phyloP scores from a whole-genome alignment of 2,888 invertebrate species.

The Cephus rjabovi region DNA sequence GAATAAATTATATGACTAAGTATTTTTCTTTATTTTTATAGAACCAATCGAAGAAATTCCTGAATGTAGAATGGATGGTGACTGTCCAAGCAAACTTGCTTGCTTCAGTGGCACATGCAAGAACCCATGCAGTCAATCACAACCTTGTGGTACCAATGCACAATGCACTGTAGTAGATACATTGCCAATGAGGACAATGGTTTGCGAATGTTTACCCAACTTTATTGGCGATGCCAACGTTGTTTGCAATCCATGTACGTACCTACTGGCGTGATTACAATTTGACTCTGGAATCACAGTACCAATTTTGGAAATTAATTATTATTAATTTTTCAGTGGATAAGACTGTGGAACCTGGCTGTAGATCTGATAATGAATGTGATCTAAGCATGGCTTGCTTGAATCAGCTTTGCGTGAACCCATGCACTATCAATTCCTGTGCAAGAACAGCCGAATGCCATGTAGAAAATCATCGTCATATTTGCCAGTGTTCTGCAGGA shows the following conservation, averaged over 20 bases:
- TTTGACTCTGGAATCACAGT: neutral
- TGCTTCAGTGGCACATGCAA: slow-evolving; percentile 84
- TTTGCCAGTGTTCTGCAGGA: slow-evolving; percentile 81
- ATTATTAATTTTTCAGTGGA: slow-evolving; percentile 38
- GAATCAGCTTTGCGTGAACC: slow-evolving; percentile 81
- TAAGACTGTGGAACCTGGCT: slow-evolving; percentile 70
- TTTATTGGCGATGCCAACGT: slow-evolving; percentile 88
- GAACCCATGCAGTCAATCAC: slow-evolving; percentile 82
- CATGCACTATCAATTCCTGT: slow-evolving; percentile 80
- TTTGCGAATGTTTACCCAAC: slow-evolving; percentile 86
- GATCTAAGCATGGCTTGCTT: slow-evolving; percentile 78
- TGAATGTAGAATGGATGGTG: slow-evolving; percentile 83
- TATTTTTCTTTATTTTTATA: slow-evolving; percentile 35
- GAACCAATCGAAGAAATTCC: slow-evolving; percentile 70
- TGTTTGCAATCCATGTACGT: slow-evolving; percentile 83
- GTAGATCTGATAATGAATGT: slow-evolving; percentile 80
- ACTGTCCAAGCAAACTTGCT: slow-evolving; percentile 87
- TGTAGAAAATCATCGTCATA: slow-evolving; percentile 80
- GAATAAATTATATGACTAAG: neutral
- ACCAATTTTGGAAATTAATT: neutral
- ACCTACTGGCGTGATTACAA: neutral
- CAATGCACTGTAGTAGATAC: slow-evolving; percentile 88
- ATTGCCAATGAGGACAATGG: slow-evolving; percentile 87
- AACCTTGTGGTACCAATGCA: slow-evolving; percentile 84
- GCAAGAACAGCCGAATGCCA: slow-evolving; percentile 83